Evolutionary conservation across 2,113 vertebrate genomes (phyloP), one percentile per base, ranked within the genome.

Genomic region (Tyrannus savana): DNA sequence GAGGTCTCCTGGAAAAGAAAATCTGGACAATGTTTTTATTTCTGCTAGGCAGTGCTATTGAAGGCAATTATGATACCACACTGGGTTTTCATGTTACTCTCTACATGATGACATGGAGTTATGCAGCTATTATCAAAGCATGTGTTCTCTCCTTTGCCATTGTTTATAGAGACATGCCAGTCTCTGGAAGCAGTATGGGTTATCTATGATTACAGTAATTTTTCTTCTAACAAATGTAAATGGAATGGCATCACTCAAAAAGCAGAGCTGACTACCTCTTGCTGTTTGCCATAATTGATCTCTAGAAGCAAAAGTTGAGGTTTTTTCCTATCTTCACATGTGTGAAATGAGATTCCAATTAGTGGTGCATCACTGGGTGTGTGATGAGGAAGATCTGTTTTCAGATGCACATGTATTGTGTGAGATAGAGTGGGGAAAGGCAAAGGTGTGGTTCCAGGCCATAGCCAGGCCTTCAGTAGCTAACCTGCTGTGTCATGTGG

Each of bases 191-290:
- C 71, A 41, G 33, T 55, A 52, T 63, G 59, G 24, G 3, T 88
- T 84, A 37, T 50, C 55, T 88, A 19, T 31, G 39, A 88, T 91
- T 80, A 77, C 37, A 50, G 12, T 82, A 53, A 71, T 88, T 94
- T 95, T 88, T 62, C 50, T 87, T 22, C 71, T 62, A 85, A 74
- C 21, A 83, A 8, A 87, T 87, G 62, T 50, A 76, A 93, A 91
- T 80, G 50, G 30, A 93, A 89, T 53, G 41, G 16, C 31, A 58
- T 69, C 69, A 58, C 31, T 84, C 47, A 84, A 87, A 90, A 74
- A 89, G 33, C 13, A 78, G 56, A 76, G 35, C 23, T 19, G 10
- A 42, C 69, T 90, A 33, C 21, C 21, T 42, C 58, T 73, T 85
- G 46, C 63, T 80, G 42, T 83, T 95, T 87, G 21, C 30, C 42